Base-by-base conservation (phyloP, 2,888 invertebrate genomes). In the Andrena fulva region DNA sequence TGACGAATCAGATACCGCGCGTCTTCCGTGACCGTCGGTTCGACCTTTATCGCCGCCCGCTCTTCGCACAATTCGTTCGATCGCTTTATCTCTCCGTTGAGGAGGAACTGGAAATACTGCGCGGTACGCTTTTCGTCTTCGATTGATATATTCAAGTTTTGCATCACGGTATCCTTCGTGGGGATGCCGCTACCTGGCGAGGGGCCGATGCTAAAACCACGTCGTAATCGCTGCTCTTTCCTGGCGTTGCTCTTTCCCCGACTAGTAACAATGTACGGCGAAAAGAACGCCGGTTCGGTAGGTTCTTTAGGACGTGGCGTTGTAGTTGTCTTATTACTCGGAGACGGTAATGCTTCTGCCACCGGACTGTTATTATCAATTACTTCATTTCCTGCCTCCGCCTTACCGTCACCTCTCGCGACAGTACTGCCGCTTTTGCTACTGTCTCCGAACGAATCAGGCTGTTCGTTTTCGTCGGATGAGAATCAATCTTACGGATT, bases 1-100 rank as follows among this genome's bases (percentile, higher is more conserved):
- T 96, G 95, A 86, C 97, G 95, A 54, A 98, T 95, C 78, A 95
- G 92, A 89, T 96, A 96, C 90, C 94, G 92, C 0, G 95, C 95
- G 85, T 95, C 94, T 64, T 96, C 96, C 0, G 95, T 94, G 16
- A 89, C 85, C 52, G 85, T 82, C 0, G 92, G 91, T 24, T 94
- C 91, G 2, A 93, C 93, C 64, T 94, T 94, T 20, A 96, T 94
- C 29, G 90, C 90, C 2, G 94, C 94, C 96, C 96, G 96, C 0
- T 92, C 91, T 0, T 94, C 92, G 70, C 96, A 96, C 84, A 95
- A 89, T 56, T 93, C 94, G 0, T 94, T 94, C 64, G 96, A 94
- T 54, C 95, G 94, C 0, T 92, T 90, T 6, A 95, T 95, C 92
- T 96, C 96, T 0, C 94, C 94, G 0, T 95, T 92, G 20, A 96